Conservation (phyloP, 2,888 invertebrate genomes). For the Chrysina gloriosa region DNA sequence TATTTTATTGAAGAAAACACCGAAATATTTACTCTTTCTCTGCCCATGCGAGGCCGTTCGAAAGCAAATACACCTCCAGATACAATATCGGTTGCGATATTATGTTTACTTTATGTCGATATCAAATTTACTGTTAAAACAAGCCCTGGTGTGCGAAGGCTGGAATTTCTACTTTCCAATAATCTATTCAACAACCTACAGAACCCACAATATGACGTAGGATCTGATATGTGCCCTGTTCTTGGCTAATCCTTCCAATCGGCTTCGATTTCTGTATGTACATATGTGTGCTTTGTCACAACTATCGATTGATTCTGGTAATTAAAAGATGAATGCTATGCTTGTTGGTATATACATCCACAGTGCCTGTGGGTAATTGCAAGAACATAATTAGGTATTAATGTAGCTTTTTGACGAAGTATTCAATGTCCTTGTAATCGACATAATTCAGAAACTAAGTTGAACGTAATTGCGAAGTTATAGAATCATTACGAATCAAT, state of each 20-base stretch:
- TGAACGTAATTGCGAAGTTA: no score
- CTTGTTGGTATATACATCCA: background rate
- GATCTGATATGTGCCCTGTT: background rate
- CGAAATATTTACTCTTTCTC: background rate
- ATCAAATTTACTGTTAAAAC: conserved; percentile 26
- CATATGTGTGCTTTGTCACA: background rate
- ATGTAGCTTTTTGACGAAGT: background rate
- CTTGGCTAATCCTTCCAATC: background rate
- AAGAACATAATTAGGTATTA: background rate
- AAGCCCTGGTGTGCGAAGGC: background rate
- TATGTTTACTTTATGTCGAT: conserved; percentile 26
- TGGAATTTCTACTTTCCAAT: background rate
- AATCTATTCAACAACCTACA: background rate
- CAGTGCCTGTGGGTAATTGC: background rate
- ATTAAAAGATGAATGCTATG: background rate
- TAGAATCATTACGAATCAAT: no score
- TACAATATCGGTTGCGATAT: conserved; percentile 21
- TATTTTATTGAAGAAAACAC: background rate
- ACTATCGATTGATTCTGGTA: background rate
- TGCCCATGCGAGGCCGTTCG: no score
- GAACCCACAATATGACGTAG: background rate
- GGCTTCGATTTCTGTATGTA: background rate
- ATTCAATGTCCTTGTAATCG: no score
- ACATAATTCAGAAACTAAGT: no score
- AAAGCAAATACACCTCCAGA: conserved; percentile 12